Conservation (phyloP, 1,140 invertebrate genomes). For the Rhyacophila brunnea region DNA sequence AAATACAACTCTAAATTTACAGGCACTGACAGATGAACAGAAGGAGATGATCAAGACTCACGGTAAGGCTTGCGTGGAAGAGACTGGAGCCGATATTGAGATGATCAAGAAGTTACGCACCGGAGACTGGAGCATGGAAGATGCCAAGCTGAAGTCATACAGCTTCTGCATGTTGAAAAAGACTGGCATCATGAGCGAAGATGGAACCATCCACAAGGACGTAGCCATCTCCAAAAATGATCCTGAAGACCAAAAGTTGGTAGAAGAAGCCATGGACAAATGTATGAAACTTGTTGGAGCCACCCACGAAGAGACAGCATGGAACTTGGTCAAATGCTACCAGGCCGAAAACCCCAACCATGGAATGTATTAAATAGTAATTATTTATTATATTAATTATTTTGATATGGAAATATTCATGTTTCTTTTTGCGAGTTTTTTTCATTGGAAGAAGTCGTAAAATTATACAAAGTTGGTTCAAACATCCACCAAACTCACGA, state of each 20-base stretch:
- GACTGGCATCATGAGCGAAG: conserved; percentile 13
- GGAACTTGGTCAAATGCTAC: conserved; percentile 25
- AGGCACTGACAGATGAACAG: conserved; percentile 24
- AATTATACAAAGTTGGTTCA: too few species aligned
- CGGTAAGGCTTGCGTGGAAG: conserved; percentile 1
- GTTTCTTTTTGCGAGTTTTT: too few species aligned
- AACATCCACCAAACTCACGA: too few species aligned
- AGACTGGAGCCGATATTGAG: conserved; percentile 15
- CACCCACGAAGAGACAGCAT: conserved; percentile 7
- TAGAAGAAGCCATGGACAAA: conserved; percentile 21
- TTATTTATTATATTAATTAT: too few species aligned
- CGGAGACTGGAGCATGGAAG: conserved; percentile 15
- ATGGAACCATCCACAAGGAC: conserved; percentile 18
- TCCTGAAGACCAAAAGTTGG: conserved; percentile 6
- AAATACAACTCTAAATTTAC: too few species aligned
- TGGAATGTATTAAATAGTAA: conserved; percentile 8
- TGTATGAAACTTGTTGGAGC: conserved; percentile 6
- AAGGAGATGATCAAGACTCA: conserved; percentile 8
- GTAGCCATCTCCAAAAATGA: conserved; percentile 13
- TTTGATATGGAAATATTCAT: too few species aligned
- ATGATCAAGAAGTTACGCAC: conserved; percentile 9
- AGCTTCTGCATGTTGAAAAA: conserved; percentile 21
- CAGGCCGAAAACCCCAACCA: conserved; percentile 18
- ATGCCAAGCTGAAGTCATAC: conserved; percentile 17
- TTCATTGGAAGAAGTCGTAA: too few species aligned